These are phyloP conservation scores for Mustelus asterias DNA, from an alignment of 2,113 vertebrate genomes.

Conservation along the genomic window DNA sequence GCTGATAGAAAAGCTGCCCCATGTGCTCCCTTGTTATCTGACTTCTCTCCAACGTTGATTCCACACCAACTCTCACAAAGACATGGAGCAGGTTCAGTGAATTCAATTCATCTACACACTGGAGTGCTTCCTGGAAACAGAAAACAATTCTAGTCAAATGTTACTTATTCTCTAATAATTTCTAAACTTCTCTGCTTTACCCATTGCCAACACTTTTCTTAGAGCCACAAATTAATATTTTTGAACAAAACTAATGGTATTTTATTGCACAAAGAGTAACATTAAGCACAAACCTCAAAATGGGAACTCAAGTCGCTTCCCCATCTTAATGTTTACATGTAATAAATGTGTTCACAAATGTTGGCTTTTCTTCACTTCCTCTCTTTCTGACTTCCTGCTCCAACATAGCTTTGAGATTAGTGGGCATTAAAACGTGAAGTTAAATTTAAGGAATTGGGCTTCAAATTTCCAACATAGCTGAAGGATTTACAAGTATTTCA, in stretches of 20 bases:
- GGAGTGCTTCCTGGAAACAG: constrained; percentile 77
- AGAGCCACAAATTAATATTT: not conserved
- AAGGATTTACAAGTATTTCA: not conserved
- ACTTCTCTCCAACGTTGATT: constrained; percentile 89
- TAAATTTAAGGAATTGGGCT: not conserved
- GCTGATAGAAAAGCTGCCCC: constrained; percentile 82
- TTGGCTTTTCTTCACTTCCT: not conserved
- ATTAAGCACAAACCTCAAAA: not conserved
- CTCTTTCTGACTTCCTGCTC: not conserved
- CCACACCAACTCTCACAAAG: constrained; percentile 84
- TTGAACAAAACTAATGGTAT: not conserved
- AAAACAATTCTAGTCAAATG: not conserved
- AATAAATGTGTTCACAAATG: not conserved
- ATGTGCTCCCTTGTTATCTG: constrained; percentile 92
- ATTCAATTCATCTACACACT: constrained; percentile 85
- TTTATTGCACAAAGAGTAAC: too few species aligned
- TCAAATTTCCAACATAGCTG: not conserved
- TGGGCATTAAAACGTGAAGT: not conserved
- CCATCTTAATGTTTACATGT: not conserved
- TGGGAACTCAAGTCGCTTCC: not conserved
- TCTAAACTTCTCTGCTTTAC: not conserved
- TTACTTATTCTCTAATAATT: not conserved
- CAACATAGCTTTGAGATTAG: not conserved
- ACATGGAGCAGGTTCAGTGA: constrained; percentile 63
- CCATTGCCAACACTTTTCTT: not conserved